A percentile compares a stretch with the other conserved stretches of the same genome.
Conservation (phyloP, 2,888 invertebrate species). For the Leptura quadrifasciata region DNA sequence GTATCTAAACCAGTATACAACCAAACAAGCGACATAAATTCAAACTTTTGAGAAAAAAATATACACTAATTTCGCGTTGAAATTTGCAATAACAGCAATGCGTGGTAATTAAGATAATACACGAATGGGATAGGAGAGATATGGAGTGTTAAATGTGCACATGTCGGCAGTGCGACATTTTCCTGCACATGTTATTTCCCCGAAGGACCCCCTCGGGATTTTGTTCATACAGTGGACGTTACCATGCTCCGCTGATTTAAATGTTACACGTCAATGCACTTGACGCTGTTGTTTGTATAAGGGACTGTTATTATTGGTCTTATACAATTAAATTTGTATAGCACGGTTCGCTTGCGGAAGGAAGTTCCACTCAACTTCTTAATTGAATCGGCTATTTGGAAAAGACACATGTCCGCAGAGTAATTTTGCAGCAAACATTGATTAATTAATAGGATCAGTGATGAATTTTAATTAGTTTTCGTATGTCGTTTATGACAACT, state of each 20-base stretch:
- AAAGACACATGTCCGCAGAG: constrained; percentile 34
- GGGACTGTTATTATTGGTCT: constrained; percentile 38
- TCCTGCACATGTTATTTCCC: constrained; percentile 65
- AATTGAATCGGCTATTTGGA: constrained; percentile 37
- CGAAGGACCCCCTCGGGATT: constrained; percentile 60
- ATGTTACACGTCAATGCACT: constrained; percentile 65
- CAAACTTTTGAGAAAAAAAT: not conserved
- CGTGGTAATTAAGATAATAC: constrained; percentile 64
- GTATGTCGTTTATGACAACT: not conserved
- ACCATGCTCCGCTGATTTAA: constrained; percentile 63
- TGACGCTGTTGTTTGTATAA: constrained; percentile 52
- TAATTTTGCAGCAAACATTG: constrained; percentile 21
- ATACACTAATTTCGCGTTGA: constrained; percentile 36
- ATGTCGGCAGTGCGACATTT: constrained; percentile 64
- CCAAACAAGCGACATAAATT: not conserved
- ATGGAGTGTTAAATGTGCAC: constrained; percentile 65
- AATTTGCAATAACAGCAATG: constrained; percentile 51
- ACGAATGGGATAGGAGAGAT: constrained; percentile 61
- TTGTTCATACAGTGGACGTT: constrained; percentile 55
- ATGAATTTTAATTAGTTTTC: not conserved
- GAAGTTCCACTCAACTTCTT: constrained; percentile 39
- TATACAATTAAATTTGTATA: constrained; percentile 38
- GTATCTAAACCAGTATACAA: not conserved
- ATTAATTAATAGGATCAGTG: constrained; percentile 9
- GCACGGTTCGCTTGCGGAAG: constrained; percentile 23